These are phyloP conservation scores for Pheucticus melanocephalus DNA, from an alignment of 2,113 vertebrate genomes.

Conservation along the genomic window DNA sequence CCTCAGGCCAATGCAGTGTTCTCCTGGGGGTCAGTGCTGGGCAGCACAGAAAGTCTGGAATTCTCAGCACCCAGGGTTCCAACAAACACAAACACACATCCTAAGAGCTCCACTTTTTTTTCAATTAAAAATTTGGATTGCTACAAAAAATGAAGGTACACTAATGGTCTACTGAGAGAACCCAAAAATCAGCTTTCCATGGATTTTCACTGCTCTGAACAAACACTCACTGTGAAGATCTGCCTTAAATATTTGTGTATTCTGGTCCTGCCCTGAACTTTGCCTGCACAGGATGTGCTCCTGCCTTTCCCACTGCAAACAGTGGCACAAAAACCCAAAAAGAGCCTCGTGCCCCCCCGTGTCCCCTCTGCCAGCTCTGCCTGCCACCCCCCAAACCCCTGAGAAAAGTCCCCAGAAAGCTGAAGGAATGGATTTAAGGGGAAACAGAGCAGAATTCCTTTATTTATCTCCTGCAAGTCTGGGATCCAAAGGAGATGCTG, in stretches of 20 bases:
- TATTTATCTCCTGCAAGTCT: background rate
- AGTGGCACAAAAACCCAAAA: background rate
- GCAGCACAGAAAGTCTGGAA: background rate
- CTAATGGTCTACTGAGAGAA: background rate
- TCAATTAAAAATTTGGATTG: too few relatives aligned
- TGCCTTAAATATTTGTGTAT: background rate
- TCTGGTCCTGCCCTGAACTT: background rate
- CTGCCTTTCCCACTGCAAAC: background rate
- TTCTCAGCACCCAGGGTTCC: too few relatives aligned
- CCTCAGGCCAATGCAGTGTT: too few relatives aligned
- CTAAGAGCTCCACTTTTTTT: too few relatives aligned
- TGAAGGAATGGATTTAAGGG: background rate
- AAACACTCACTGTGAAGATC: background rate
- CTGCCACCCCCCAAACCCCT: background rate
- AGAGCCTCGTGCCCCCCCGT: accelerated
- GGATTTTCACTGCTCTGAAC: background rate
- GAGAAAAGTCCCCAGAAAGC: background rate
- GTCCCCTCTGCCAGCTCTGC: background rate
- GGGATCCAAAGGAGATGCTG: background rate
- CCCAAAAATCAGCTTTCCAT: background rate
- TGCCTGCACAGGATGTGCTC: too few relatives aligned
- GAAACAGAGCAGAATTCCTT: too few relatives aligned
- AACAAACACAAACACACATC: too few relatives aligned
- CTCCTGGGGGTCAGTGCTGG: background rate
- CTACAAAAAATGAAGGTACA: too few relatives aligned